Evolutionary conservation across 2,797 vertebrate species (phyloP), one percentile per base, ranked within the genome.

Genomic region (Poliocrania exsul): DNA sequence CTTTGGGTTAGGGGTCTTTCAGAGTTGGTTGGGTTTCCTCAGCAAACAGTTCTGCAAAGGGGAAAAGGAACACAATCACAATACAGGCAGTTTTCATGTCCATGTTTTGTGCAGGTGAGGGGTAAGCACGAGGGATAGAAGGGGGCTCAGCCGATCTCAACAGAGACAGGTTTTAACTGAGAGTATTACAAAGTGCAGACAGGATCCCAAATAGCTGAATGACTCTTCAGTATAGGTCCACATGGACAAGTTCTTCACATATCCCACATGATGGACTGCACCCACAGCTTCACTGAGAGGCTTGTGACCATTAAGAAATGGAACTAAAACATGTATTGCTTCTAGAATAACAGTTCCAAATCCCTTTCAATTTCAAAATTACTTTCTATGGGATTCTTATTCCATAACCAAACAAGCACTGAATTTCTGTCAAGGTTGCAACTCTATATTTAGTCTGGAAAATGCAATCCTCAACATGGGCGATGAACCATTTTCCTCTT

Each of bases 221-320:
- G 62, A 58, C 31, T 29, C 31, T 53, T 78, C 20, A 26, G 20
- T 6, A 16, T 2, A 75, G 44, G 20, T 51, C 40, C 21, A 26
- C 9, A 40, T 6, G 11, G 19, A 10, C 20, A 74, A 1, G 17
- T 61, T 38, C 20, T 53, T 87, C 83, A 57, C 10, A 35, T 18
- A 80, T 6, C 28, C 58, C 1, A 0, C 20, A 51, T 4, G 26
- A 65, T 2, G 21, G 51, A 29, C 26, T 1, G 2, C 4, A 42
- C 21, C 28, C 33, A 80, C 16, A 78, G 61, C 37, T 78, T 67
- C n/a, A 69, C 13, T 16, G 61, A 86, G 57, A 85, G 57, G 46
- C 31, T 25, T 46, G 19, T 33, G 38, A n/a, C 21, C 42, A 81
- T 26, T 42, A 37, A 81, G 56, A 74, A 78, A 25, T 11, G 85